Percentiles rank a stretch among this genome's conserved stretches.
phyloP scores from a whole-genome alignment of 2,888 invertebrate genomes.

The Drosophila koepferae region DNA sequence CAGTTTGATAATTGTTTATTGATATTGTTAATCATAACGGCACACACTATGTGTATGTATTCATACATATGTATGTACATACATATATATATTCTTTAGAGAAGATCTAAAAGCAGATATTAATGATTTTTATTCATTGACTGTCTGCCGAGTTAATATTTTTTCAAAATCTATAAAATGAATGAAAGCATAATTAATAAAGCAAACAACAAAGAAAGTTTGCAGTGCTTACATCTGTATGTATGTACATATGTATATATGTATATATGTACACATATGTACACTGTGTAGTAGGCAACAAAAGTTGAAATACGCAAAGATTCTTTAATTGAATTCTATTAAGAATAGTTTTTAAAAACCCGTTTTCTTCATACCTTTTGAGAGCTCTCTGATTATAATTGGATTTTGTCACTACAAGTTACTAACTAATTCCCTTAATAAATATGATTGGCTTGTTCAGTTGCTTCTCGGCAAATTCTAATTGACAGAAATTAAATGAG shows the following conservation, averaged over 20 bases:
- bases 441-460: too few relatives aligned
- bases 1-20: conserved; percentile 30
- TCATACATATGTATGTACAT: background rate
- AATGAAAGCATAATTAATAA: background rate
- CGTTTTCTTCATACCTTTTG: too few relatives aligned
- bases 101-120: background rate
- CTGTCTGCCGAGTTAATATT: background rate
- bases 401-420: too few relatives aligned
- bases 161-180: background rate
- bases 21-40: conserved; percentile 43
- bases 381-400: too few relatives aligned
- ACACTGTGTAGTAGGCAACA: background rate
- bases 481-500: too few relatives aligned
- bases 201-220: background rate
- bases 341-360: too few relatives aligned
- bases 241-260: background rate
- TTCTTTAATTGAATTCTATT: too few relatives aligned
- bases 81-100: background rate
- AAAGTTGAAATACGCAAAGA: too few relatives aligned
- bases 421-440: too few relatives aligned
- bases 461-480: too few relatives aligned
- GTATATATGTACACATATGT: background rate
- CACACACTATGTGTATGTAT: background rate
- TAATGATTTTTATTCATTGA: background rate
- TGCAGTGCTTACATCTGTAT: background rate